These are phyloP conservation scores for Quiscalus mexicanus DNA, from an alignment of 2,113 vertebrate genomes.

Conservation along the genomic window DNA sequence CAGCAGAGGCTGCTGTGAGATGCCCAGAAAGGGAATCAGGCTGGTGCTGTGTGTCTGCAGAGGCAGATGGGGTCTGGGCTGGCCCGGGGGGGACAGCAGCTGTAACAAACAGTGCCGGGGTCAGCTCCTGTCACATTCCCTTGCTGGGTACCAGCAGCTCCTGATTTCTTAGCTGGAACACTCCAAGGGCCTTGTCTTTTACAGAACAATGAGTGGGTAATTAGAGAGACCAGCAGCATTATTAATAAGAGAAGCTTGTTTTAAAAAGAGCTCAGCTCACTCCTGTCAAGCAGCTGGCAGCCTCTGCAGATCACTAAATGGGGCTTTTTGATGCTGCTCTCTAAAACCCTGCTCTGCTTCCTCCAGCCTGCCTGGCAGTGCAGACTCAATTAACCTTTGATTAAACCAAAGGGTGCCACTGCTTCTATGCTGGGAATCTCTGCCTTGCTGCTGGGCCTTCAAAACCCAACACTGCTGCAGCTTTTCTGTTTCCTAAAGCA, in stretches of 20 bases:
- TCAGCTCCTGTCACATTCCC: background rate
- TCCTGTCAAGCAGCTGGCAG: conserved; percentile 30
- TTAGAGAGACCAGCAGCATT: background rate
- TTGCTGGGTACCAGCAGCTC: background rate
- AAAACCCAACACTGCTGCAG: background rate
- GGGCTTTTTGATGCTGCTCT: background rate
- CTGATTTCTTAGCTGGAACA: background rate
- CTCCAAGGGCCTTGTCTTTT: background rate
- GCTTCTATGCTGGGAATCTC: background rate
- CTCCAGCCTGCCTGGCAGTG: background rate
- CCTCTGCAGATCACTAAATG: conserved; percentile 23
- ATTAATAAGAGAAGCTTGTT: conserved; percentile 29
- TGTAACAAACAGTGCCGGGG: background rate
- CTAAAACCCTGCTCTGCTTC: background rate
- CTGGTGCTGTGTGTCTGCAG: background rate
- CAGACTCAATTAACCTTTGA: conserved; percentile 36
- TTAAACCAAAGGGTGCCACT: background rate
- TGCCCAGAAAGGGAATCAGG: background rate
- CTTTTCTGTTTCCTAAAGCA: background rate
- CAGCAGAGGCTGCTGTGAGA: background rate
- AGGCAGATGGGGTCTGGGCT: background rate
- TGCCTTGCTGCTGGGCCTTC: background rate
- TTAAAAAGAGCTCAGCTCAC: background rate
- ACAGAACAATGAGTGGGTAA: conserved; percentile 33
- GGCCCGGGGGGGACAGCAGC: background rate